Conservation (phyloP, 2,797 vertebrate genomes). For the Syngnathus acus region DNA sequence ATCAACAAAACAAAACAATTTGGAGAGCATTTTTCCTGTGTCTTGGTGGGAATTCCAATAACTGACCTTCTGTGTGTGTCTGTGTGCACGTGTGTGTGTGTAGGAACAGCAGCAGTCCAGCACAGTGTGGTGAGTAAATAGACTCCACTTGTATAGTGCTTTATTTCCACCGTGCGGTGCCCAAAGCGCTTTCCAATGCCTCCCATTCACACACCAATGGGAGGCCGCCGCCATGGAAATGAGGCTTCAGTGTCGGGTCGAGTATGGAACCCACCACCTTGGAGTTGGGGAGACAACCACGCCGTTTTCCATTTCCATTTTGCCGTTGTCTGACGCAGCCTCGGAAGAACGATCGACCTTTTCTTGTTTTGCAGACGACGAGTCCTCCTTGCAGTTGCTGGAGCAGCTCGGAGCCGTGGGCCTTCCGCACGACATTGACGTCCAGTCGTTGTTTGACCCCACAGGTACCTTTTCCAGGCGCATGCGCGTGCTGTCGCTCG, state of each 20-base stretch:
- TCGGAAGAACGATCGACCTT: neutral
- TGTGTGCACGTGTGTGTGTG: constrained; percentile 5
- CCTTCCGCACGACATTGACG: constrained; percentile 84
- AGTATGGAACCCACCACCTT: too few relatives aligned
- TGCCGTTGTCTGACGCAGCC: neutral
- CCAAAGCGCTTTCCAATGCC: too few relatives aligned
- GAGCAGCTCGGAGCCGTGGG: constrained; percentile 89
- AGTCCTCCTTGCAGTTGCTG: constrained; percentile 78
- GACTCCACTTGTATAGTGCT: too few relatives aligned
- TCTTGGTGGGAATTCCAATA: neutral
- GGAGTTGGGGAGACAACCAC: too few relatives aligned
- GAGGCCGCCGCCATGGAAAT: too few relatives aligned
- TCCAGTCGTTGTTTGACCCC: constrained; percentile 92
- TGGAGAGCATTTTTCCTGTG: too few relatives aligned
- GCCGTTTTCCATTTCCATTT: too few relatives aligned
- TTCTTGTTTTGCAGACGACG: constrained; percentile 54
- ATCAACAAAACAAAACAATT: too few relatives aligned
- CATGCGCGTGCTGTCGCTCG: neutral
- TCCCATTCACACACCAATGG: too few relatives aligned
- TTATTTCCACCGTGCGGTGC: too few relatives aligned
- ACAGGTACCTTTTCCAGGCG: constrained; percentile 70
- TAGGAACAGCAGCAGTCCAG: constrained; percentile 51
- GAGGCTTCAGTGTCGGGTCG: too few relatives aligned
- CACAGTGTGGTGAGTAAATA: constrained; percentile 43
- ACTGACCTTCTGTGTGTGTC: neutral